Evolutionary conservation across 1,140 invertebrate genomes (phyloP).

Genomic region (Uloborus diversus): DNA sequence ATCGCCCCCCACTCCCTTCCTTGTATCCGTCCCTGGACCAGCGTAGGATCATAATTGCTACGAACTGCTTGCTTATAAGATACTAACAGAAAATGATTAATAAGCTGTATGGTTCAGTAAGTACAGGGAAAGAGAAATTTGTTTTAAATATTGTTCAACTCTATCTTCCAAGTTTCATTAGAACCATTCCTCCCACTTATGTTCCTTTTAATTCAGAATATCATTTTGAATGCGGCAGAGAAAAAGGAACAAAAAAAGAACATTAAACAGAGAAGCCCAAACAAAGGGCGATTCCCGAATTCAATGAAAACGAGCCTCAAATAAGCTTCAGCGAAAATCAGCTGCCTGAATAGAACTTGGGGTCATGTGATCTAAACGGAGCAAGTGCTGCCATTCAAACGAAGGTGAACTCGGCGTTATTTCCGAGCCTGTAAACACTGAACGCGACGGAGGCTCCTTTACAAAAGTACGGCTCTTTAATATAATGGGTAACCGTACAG

Average conservation of each 20-base stretch:
- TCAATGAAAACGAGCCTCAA: slow-evolving; percentile 38
- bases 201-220: too few relatives aligned
- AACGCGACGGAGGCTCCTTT: slow-evolving; percentile 2
- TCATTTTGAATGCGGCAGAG: too few relatives aligned
- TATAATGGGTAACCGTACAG: slow-evolving; percentile 47
- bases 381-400: slow-evolving; percentile 53
- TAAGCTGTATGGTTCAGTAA: too few relatives aligned
- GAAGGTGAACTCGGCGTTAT: slow-evolving; percentile 51
- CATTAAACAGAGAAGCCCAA: not conserved
- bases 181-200: too few relatives aligned
- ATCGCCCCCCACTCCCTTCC: too few relatives aligned
- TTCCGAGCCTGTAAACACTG: slow-evolving; percentile 47
- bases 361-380: slow-evolving; percentile 19
- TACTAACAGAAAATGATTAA: too few relatives aligned
- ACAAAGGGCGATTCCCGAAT: slow-evolving; percentile 8
- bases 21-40: too few relatives aligned
- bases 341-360: slow-evolving; percentile 29
- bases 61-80: too few relatives aligned
- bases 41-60: too few relatives aligned
- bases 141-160: too few relatives aligned
- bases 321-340: not conserved
- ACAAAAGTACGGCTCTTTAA: slow-evolving; percentile 52
- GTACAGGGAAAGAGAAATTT: too few relatives aligned
- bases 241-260: not conserved
- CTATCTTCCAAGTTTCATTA: too few relatives aligned